These are phyloP conservation scores for Macrobrachium nipponense DNA, from an alignment of 1,140 invertebrate species.

Conservation along the genomic window DNA sequence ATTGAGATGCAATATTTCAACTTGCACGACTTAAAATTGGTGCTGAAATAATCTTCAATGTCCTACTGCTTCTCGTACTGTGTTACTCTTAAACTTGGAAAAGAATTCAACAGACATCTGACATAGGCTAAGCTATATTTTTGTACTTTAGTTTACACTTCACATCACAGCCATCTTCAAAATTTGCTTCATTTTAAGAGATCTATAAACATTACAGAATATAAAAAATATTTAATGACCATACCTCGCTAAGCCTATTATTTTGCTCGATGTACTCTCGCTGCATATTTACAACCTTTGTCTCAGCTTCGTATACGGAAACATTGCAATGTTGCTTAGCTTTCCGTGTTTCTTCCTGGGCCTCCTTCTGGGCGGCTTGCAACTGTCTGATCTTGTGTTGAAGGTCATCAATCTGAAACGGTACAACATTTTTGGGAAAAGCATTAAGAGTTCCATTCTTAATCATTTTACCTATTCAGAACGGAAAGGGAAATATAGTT, in stretches of 20 bases:
- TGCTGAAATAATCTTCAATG: no score
- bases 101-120: no score
- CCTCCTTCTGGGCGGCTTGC: constrained; percentile 10
- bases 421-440: no score
- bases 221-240: background rate
- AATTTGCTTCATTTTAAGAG: no score
- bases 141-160: no score
- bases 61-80: no score
- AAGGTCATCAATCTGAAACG: constrained; percentile 44
- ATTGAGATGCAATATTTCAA: no score
- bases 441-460: no score
- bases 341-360: background rate
- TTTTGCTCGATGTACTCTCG: background rate
- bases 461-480: background rate
- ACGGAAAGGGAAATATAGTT: background rate
- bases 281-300: constrained; percentile 16
- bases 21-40: no score
- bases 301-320: background rate
- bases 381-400: constrained; percentile 43
- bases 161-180: no score
- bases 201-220: background rate
- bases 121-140: no score
- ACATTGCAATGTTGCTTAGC: constrained; percentile 1
- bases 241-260: background rate
- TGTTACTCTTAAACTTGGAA: no score